A percentile compares a stretch with the other conserved stretches of the same genome.
These are phyloP conservation scores for Malurus leucopterus DNA, from an alignment of 2,797 vertebrate species.

Conservation along the genomic window DNA sequence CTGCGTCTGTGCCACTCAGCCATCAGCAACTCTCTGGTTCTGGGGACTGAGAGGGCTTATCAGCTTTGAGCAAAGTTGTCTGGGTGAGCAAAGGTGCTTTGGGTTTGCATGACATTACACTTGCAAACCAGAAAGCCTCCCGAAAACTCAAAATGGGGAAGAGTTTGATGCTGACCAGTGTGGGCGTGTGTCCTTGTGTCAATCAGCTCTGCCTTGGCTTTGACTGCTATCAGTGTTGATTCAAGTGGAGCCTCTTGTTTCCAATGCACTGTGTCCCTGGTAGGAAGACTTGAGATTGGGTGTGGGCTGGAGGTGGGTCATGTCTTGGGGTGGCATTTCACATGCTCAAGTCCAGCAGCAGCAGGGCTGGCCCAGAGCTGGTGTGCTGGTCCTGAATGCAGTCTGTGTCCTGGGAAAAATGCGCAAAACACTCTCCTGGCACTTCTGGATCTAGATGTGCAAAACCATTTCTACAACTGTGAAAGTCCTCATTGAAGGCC, in stretches of 20 bases:
- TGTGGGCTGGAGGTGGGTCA: not conserved
- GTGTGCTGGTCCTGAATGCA: not conserved
- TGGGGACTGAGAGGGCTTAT: too few relatives aligned
- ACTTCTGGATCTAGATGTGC: not conserved
- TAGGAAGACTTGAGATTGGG: not conserved
- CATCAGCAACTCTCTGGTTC: too few relatives aligned
- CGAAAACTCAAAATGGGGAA: not conserved
- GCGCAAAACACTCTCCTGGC: not conserved
- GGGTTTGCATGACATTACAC: rapidly evolving
- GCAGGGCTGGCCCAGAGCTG: not conserved
- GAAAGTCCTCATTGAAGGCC: not conserved
- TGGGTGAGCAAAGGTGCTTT: not conserved
- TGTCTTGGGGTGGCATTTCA: rapidly evolving
- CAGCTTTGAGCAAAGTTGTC: not conserved
- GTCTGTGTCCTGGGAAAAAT: not conserved
- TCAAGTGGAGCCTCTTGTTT: rapidly evolving
- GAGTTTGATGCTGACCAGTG: not conserved
- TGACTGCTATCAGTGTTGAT: too few relatives aligned
- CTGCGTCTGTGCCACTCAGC: rapidly evolving
- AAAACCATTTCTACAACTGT: not conserved
- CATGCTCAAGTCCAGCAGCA: not conserved
- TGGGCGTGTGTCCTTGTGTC: rapidly evolving
- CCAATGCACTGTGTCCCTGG: rapidly evolving
- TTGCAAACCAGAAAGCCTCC: not conserved
- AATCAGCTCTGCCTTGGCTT: not conserved